A percentile compares a stretch with the other conserved stretches of the same genome.
phyloP scores from a whole-genome alignment of 2,797 vertebrate species.

The Gambelia wislizenii region DNA sequence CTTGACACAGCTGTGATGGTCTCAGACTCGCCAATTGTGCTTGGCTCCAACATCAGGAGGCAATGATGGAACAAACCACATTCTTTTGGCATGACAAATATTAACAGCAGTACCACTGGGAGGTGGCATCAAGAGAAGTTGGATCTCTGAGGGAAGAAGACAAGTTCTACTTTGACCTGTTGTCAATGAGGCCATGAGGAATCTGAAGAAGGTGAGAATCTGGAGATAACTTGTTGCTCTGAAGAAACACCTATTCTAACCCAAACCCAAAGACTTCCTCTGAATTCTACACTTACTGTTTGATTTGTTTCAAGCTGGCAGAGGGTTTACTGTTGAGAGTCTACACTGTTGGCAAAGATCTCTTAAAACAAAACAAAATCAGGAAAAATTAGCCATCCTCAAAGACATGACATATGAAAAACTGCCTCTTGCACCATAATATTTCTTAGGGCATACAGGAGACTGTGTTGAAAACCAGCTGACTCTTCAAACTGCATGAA shows the following conservation, averaged over 20 bases:
- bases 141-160: conserved; percentile 7
- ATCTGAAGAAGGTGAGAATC: not conserved
- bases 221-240: not conserved
- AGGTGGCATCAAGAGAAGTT: conserved; percentile 2
- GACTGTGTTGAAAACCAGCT: not conserved
- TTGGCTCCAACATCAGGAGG: conserved; percentile 7
- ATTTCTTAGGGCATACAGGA: not conserved
- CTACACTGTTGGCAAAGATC: not conserved
- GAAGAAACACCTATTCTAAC: not conserved
- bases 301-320: not conserved
- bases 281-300: not conserved
- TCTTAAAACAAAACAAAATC: not conserved
- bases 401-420: not conserved
- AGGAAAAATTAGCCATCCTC: conserved; percentile 20
- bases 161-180: not conserved
- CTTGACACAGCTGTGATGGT: not conserved
- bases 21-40: not conserved
- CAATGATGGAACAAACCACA: conserved; percentile 11
- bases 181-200: not conserved
- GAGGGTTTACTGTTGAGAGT: not conserved
- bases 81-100: not conserved
- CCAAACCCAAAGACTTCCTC: not conserved
- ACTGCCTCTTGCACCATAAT: not conserved
- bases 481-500: conserved; percentile 3
- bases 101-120: not conserved